These are phyloP conservation scores for Lithobates sylvaticus DNA, from an alignment of 2,797 vertebrate species.

Conservation along the genomic window DNA sequence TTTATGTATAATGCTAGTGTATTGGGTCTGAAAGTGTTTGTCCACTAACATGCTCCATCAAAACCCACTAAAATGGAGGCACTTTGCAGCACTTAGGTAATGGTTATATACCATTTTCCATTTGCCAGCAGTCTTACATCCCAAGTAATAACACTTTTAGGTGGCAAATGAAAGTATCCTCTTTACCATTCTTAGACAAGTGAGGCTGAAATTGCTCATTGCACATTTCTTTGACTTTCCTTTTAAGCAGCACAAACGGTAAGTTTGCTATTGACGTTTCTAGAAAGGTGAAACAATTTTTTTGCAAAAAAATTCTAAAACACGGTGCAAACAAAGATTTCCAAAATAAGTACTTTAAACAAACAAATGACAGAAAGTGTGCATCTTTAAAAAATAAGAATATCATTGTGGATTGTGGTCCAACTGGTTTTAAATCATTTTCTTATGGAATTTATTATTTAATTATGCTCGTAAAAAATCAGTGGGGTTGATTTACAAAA, in stretches of 20 bases:
- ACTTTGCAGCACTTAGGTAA: slow-evolving; percentile 44
- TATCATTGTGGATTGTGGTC: too few relatives aligned
- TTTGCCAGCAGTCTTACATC: slow-evolving; percentile 28
- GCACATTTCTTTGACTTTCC: not conserved
- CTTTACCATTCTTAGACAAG: not conserved
- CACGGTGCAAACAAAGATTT: not conserved
- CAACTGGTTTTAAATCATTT: not conserved
- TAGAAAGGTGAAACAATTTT: not conserved
- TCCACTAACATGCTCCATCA: slow-evolving; percentile 33
- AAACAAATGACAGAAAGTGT: too few relatives aligned
- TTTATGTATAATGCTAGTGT: slow-evolving; percentile 40
- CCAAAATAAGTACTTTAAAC: not conserved
- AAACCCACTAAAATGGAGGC: slow-evolving; percentile 24
- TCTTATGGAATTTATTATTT: not conserved
- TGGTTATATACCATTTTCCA: slow-evolving; percentile 26
- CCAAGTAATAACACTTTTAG: slow-evolving; percentile 21
- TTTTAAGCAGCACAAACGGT: not conserved
- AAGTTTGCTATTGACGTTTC: not conserved
- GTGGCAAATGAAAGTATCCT: slow-evolving; percentile 23
- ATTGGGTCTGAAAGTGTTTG: slow-evolving; percentile 42
- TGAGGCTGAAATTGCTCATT: slow-evolving; percentile 4
- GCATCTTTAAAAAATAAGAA: too few relatives aligned
- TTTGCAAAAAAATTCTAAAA: not conserved
- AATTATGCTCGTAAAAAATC: not conserved
- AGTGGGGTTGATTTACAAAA: not conserved